phyloP scores from a whole-genome alignment of 2,797 vertebrate genomes.

The Bufotes viridis region DNA sequence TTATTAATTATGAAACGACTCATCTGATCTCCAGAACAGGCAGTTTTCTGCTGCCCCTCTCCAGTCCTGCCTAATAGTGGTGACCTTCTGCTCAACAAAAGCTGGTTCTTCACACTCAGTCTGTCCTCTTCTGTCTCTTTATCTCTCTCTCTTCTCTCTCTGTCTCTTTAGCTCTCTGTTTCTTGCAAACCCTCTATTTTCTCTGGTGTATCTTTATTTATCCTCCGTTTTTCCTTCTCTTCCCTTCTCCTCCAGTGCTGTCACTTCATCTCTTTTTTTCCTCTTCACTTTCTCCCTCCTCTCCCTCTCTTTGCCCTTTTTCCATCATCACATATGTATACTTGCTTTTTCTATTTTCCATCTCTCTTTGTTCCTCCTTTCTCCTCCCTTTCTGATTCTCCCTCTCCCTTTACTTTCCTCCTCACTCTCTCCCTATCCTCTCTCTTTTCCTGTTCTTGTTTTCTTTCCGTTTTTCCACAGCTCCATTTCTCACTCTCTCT shows the following conservation, averaged over 20 bases:
- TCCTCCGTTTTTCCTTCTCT: background rate
- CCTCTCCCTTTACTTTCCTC: background rate
- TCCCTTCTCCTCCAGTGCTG: background rate
- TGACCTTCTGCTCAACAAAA: constrained; percentile 55
- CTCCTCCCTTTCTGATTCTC: background rate
- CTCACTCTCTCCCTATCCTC: too few species aligned
- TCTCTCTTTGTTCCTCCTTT: background rate
- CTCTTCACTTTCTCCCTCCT: background rate
- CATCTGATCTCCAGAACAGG: constrained; percentile 66
- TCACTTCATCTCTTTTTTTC: background rate
- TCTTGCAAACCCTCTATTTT: background rate
- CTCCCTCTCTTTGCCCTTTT: background rate
- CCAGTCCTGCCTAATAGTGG: constrained; percentile 68
- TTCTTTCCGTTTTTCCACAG: too few species aligned
- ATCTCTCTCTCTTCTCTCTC: background rate
- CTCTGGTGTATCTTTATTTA: background rate
- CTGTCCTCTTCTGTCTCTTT: background rate
- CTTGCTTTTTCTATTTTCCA: background rate
- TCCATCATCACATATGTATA: background rate
- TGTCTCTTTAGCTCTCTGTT: background rate
- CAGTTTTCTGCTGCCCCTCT: constrained; percentile 53
- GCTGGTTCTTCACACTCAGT: background rate
- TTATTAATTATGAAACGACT: constrained; percentile 81
- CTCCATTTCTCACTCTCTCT: background rate
- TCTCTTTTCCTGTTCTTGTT: background rate